phyloP scores from a whole-genome alignment of 2,888 invertebrate genomes.

The Ischnus inquisitorius region DNA sequence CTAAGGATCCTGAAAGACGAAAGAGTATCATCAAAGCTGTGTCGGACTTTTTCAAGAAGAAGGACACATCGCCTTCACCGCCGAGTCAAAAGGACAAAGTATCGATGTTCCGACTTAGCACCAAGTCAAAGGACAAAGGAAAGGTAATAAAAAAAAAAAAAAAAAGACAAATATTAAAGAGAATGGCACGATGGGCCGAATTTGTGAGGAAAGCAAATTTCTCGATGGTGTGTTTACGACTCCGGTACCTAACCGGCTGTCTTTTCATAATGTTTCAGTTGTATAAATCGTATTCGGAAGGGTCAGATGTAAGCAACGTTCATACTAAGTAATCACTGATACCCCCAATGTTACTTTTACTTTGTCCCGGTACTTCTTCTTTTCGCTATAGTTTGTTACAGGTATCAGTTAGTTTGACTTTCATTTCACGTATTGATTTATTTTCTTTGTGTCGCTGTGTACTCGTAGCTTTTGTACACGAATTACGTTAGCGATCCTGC shows the following conservation, averaged over 20 bases:
- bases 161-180: not conserved
- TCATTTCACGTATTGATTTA: conserved; percentile 37
- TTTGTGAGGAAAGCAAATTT: conserved; percentile 3
- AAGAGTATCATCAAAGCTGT: conserved; percentile 94
- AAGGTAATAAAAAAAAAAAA: conserved; percentile 86
- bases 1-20: conserved; percentile 90
- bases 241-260: conserved; percentile 72
- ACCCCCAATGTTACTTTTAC: conserved; percentile 42
- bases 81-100: conserved; percentile 85
- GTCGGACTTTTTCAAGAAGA: conserved; percentile 93
- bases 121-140: conserved; percentile 88
- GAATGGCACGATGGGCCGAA: not conserved
- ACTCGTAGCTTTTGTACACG: conserved; percentile 36
- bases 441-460: conserved; percentile 45
- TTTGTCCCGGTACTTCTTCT: conserved; percentile 48
- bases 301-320: conserved; percentile 85
- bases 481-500: conserved; percentile 16
- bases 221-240: conserved; percentile 50
- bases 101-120: conserved; percentile 88
- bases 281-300: conserved; percentile 85
- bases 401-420: conserved; percentile 65
- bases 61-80: conserved; percentile 86
- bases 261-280: conserved; percentile 83
- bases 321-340: conserved; percentile 57
- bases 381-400: conserved; percentile 62